Base-by-base conservation (phyloP, 1,140 invertebrate species). In the Pseudomyrmex dendroicus region DNA sequence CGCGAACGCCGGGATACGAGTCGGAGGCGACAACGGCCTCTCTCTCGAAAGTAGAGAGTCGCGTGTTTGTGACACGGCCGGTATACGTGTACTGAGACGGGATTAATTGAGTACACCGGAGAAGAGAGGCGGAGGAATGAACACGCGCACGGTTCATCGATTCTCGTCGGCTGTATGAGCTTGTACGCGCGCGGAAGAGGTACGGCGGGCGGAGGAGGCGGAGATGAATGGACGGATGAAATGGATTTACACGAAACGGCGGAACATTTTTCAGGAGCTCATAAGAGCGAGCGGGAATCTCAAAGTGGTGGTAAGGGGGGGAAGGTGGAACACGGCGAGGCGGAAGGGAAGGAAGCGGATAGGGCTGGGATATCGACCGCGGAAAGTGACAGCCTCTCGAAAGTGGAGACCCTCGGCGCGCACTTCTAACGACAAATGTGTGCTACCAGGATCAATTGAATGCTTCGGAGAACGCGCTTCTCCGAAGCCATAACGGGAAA, bases 371-470 rank as follows among this genome's bases (percentile, higher is more conserved):
- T 72, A 80, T 85, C 82, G 84, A 89, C 62, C 87, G 73, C 76
- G 59, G 80, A 50, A 89, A 87, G 85, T 83, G 87, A 84, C 83
- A 89, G 66, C 57, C 52, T 67, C 68, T 74, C 68, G 68, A 87
- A 82, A 83, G 83, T 73, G 52, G 73, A 62, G 44, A 64, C 73
- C 70, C 25, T 82, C 48, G 61, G 72, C 67, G 68, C 59, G 35
- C 22, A 35, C 46, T 72, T 61, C 59, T 67, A 82, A 73, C 85
- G 86, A 90, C 84, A 88, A 91, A 90, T 90, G 84, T 85, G 83
- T 86, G 88, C 73, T 74, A 84, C 59, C 64, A 77, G 86, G 86
- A 90, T 89, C 89, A 86, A 89, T 91, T 83, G 89, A 88, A 91
- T 80, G 90, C 70, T 67, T 80, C 59, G 61, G 20, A 66, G 64